Conservation (phyloP, 1,140 invertebrate species). For the Armadillidium nasatum region DNA sequence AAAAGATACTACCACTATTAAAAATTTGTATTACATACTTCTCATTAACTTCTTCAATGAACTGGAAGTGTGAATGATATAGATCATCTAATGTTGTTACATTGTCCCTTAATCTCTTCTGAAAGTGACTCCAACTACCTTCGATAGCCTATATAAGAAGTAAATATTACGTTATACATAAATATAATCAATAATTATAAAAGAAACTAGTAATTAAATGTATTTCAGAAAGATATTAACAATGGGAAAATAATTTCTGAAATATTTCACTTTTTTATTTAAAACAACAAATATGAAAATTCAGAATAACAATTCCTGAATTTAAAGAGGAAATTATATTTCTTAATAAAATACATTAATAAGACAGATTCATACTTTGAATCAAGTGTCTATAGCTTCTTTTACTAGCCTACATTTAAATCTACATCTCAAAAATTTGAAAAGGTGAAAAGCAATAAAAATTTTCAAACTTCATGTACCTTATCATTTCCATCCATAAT, state of each 20-base stretch:
- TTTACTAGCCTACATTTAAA: no score
- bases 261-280: neutral
- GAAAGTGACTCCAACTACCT: neutral
- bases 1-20: neutral
- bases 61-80: neutral
- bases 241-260: neutral
- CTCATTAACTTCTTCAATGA: neutral
- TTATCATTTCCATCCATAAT: neutral
- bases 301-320: neutral
- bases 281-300: neutral
- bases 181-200: neutral
- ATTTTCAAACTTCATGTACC: neutral
- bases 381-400: no score
- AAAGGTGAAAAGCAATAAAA: neutral
- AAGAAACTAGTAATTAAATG: neutral
- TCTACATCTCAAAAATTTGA: neutral
- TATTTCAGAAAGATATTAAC: neutral
- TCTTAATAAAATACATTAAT: no score
- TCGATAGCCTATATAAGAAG: neutral
- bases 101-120: neutral
- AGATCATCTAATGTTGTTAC: neutral
- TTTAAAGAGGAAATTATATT: no score
- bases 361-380: no score
- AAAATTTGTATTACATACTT: no score
- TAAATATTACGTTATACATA: neutral